phyloP scores from a whole-genome alignment of 64 coral and sea anemone species.

The Astreopora myriophthalma region DNA sequence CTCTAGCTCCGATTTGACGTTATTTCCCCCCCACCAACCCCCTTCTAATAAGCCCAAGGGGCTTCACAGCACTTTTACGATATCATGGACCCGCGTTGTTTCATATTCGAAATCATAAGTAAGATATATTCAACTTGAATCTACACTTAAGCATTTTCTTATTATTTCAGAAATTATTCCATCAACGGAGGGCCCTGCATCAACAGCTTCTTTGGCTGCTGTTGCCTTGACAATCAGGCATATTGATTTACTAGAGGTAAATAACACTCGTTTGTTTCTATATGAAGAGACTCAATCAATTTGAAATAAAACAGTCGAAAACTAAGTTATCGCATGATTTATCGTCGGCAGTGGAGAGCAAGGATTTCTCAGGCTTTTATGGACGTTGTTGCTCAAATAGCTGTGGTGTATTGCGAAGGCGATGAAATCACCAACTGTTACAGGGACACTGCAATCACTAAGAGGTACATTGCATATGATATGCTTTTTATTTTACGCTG shows the following conservation, averaged over 20 bases:
- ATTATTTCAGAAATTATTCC: neutral
- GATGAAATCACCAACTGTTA: neutral
- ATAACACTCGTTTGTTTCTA: neutral
- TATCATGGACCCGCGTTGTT: too few relatives aligned
- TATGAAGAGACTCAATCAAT: too few relatives aligned
- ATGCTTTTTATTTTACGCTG: too few relatives aligned
- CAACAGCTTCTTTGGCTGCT: neutral
- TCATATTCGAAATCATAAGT: too few relatives aligned
- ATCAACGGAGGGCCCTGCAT: neutral
- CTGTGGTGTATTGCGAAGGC: neutral
- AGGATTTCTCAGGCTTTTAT: neutral
- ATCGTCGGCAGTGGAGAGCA: neutral
- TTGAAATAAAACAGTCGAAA: too few relatives aligned
- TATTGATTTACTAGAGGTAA: neutral
- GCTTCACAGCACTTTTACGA: too few relatives aligned
- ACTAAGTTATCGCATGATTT: neutral
- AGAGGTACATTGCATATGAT: too few relatives aligned
- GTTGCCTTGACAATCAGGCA: constrained; percentile 6
- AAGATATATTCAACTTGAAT: too few relatives aligned
- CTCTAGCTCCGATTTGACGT: too few relatives aligned
- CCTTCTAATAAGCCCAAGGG: too few relatives aligned
- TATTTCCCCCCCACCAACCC: too few relatives aligned
- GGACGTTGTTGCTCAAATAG: neutral
- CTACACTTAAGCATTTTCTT: neutral
- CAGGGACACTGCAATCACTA: neutral